Evolutionary conservation across 2,888 invertebrate genomes (phyloP).

Genomic region (Pedicia rivosa): DNA sequence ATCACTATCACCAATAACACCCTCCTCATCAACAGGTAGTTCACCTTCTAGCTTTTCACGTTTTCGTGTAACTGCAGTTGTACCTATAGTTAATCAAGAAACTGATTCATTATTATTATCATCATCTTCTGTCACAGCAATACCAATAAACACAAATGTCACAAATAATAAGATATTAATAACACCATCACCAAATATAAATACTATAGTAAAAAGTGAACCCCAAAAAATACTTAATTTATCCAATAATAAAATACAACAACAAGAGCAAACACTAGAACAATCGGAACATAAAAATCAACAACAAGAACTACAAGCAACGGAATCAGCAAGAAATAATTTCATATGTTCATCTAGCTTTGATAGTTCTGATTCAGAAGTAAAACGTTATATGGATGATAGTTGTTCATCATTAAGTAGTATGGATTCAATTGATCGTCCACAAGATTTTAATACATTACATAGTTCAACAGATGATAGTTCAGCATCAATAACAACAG

Average conservation of each 20-base stretch:
- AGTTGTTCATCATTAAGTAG: conserved; percentile 34
- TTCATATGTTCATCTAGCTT: conserved; percentile 25
- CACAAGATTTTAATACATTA: conserved; percentile 9
- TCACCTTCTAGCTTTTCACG: conserved; percentile 8
- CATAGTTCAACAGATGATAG: conserved; percentile 10
- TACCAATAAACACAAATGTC: not conserved
- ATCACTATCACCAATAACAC: conserved; percentile 20
- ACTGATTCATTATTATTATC: too few relatives aligned
- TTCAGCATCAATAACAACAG: conserved; percentile 5
- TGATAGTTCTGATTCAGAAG: conserved; percentile 34
- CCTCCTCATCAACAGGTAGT: conserved; percentile 17
- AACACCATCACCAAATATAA: conserved; percentile 2
- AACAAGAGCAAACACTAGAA: conserved; percentile 8
- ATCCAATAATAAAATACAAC: conserved; percentile 6
- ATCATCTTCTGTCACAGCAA: not conserved
- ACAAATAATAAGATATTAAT: not conserved
- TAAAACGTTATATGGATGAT: conserved; percentile 34
- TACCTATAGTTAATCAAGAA: conserved; percentile 5
- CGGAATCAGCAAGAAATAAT: not conserved
- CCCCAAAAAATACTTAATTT: too few relatives aligned
- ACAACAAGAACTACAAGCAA: conserved; percentile 8
- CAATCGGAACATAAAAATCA: conserved; percentile 7
- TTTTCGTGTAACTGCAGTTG: conserved; percentile 14
- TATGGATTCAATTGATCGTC: conserved; percentile 32
- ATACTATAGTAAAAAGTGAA: conserved; percentile 12